These are phyloP conservation scores for Saguinus midas DNA, from an alignment of 2,113 vertebrate genomes.

Conservation along the genomic window DNA sequence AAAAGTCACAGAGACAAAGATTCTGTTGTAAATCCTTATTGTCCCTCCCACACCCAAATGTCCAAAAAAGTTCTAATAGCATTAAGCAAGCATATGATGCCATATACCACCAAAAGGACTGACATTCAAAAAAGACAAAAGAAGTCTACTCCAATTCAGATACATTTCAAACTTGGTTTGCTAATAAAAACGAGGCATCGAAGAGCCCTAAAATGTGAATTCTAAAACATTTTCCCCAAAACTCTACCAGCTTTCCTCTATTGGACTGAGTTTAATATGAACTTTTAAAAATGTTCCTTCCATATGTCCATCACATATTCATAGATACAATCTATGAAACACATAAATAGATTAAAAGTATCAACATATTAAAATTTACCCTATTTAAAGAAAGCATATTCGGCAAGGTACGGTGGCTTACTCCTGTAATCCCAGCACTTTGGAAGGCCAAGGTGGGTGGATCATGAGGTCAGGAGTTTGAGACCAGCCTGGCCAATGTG, in stretches of 20 bases:
- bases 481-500: too few species aligned
- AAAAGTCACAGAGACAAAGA: slow-evolving; percentile 58
- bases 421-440: too few species aligned
- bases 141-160: neutral
- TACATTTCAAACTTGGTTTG: neutral
- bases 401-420: too few species aligned
- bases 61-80: slow-evolving; percentile 38
- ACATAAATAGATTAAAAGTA: neutral
- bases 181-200: neutral
- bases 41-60: slow-evolving; percentile 71
- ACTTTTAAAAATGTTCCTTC: neutral
- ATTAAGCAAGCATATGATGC: neutral
- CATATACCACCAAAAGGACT: neutral
- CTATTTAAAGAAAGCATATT: neutral
- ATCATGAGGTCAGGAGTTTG: too few species aligned
- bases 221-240: neutral
- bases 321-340: neutral
- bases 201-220: neutral
- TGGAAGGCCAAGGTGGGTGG: too few species aligned
- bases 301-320: neutral
- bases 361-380: neutral
- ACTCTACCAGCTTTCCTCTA: neutral
- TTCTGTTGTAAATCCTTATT: slow-evolving; percentile 44
- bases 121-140: slow-evolving; percentile 15
- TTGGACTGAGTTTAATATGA: neutral